Percentiles rank a stretch among this genome's conserved stretches.
These are phyloP conservation scores for Zosterops hypoxanthus DNA, from an alignment of 2,113 vertebrate genomes.

Conservation along the genomic window DNA sequence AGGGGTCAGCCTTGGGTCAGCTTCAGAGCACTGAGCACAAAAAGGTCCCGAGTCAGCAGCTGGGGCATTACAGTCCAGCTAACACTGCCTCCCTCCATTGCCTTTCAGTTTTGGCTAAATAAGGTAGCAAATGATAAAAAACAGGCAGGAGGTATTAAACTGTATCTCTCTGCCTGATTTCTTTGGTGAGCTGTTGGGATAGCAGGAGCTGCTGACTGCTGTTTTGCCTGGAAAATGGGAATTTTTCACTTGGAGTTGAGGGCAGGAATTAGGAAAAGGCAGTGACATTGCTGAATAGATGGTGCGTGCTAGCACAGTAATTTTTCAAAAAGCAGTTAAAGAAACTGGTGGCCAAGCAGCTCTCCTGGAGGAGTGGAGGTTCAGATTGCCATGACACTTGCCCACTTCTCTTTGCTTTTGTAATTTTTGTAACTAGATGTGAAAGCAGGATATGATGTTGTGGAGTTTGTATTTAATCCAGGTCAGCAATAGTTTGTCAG, in stretches of 20 bases:
- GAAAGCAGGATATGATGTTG: neutral
- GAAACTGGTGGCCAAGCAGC: neutral
- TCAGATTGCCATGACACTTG: neutral
- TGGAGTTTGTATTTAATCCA: neutral
- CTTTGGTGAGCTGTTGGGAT: neutral
- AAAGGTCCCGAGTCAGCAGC: neutral
- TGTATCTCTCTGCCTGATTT: neutral
- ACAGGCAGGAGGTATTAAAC: neutral
- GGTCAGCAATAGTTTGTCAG: neutral
- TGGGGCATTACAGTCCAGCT: neutral
- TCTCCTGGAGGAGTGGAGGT: neutral
- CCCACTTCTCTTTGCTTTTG: neutral
- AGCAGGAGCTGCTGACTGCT: neutral
- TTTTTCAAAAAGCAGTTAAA: neutral
- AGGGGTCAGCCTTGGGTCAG: neutral
- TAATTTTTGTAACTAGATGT: neutral
- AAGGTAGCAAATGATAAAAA: neutral
- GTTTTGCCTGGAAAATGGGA: neutral
- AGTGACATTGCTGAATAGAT: neutral
- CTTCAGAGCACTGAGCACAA: neutral
- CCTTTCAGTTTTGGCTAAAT: neutral
- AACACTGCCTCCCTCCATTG: neutral
- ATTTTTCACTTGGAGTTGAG: neutral
- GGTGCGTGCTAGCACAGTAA: neutral
- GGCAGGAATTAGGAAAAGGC: neutral